A percentile compares a stretch with the other conserved stretches of the same genome.
These are phyloP conservation scores for Troides helena DNA, from an alignment of 2,888 invertebrate species.

Conservation along the genomic window DNA sequence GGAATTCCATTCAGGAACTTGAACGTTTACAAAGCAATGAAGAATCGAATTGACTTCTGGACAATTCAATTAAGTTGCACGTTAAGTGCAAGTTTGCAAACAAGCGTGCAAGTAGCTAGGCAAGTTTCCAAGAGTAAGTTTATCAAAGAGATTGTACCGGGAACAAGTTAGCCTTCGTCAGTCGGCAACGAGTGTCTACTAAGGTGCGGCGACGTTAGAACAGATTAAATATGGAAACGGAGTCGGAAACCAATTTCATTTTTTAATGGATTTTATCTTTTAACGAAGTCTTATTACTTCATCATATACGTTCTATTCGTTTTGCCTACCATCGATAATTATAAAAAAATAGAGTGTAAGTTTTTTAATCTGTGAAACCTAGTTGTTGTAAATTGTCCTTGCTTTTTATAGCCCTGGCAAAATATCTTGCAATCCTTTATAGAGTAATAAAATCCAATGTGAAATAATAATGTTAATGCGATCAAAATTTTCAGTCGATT, in stretches of 20 bases:
- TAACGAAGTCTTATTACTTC: not conserved
- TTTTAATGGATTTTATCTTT: not conserved
- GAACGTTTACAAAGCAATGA: conserved; percentile 43
- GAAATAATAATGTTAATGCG: not conserved
- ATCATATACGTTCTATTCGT: too few relatives aligned
- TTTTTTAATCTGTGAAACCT: too few relatives aligned
- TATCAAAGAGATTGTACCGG: conserved; percentile 53
- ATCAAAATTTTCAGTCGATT: not conserved
- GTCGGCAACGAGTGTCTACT: conserved; percentile 36
- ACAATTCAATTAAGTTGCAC: conserved; percentile 74
- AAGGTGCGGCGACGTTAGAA: conserved; percentile 32
- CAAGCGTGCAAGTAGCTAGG: conserved; percentile 58
- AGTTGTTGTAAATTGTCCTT: too few relatives aligned
- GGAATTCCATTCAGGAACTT: conserved; percentile 25
- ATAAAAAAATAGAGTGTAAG: too few relatives aligned
- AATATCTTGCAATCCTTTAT: not conserved
- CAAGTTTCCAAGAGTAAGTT: conserved; percentile 55
- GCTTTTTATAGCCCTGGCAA: too few relatives aligned
- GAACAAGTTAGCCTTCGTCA: conserved; percentile 66
- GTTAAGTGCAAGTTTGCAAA: conserved; percentile 75
- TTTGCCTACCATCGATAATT: too few relatives aligned
- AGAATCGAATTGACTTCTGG: conserved; percentile 72
- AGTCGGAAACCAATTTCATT: not conserved
- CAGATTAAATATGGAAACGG: conserved; percentile 17
- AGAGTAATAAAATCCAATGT: not conserved